Percentiles rank a stretch among this genome's conserved stretches.
Evolutionary conservation across 2,797 vertebrate species (phyloP).

Genomic region (Carapus acus): DNA sequence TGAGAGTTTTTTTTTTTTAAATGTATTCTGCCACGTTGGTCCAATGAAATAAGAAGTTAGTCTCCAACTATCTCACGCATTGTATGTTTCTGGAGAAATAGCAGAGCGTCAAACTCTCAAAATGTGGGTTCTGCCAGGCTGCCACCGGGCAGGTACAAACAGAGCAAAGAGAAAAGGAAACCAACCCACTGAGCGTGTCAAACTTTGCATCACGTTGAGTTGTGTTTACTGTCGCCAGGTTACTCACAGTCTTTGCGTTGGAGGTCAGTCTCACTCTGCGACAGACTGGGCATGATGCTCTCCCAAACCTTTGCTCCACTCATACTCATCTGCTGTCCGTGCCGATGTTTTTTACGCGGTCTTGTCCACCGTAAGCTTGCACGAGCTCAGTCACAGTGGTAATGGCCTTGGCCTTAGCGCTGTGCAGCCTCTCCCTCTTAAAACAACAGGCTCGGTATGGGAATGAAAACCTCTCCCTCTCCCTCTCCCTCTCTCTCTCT

Average conservation of each 20-base stretch:
- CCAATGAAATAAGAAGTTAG: no score
- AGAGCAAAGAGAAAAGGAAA: no score
- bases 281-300: conserved; percentile 72
- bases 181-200: no score
- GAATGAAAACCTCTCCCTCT: conserved; percentile 46
- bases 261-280: conserved; percentile 71
- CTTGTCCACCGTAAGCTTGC: conserved; percentile 2
- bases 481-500: conserved; percentile 37
- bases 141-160: no score
- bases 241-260: conserved; percentile 86
- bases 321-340: conserved; percentile 45
- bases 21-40: no score
- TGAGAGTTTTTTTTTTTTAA: no score
- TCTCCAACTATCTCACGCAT: no score
- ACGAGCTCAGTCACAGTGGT: conserved; percentile 4
- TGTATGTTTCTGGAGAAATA: no score
- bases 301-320: conserved; percentile 48
- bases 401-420: conserved; percentile 9
- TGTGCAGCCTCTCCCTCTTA: conserved; percentile 5
- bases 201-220: no score
- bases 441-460: conserved; percentile 2
- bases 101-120: no score
- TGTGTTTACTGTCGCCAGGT: not conserved
- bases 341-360: conserved; percentile 13
- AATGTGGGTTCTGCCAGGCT: no score